phyloP scores from a whole-genome alignment of 2,888 invertebrate genomes.

The Carpatolechia fugitivella region DNA sequence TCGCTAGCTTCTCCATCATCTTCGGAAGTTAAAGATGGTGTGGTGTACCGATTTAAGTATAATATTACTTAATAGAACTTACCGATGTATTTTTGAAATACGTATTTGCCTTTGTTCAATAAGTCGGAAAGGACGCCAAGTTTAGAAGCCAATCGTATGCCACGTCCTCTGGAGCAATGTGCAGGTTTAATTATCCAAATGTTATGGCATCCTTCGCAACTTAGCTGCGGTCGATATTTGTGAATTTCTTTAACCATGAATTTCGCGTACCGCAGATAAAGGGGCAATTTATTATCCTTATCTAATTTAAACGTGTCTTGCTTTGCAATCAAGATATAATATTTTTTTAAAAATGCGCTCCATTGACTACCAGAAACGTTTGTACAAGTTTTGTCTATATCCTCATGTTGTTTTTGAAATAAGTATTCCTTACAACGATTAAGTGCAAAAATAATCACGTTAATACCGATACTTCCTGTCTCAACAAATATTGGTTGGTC shows the following conservation, averaged over 20 bases:
- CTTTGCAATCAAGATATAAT: conserved; percentile 81
- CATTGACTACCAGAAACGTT: conserved; percentile 79
- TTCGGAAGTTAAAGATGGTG: no score
- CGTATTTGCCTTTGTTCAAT: conserved; percentile 82
- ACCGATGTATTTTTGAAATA: conserved; percentile 96
- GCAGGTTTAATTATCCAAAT: conserved; percentile 95
- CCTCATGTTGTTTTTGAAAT: conserved; percentile 79
- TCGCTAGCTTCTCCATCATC: no score
- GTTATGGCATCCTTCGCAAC: conserved; percentile 88
- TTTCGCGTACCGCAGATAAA: conserved; percentile 68
- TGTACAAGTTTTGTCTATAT: conserved; percentile 74
- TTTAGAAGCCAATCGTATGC: conserved; percentile 88
- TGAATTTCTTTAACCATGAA: conserved; percentile 80
- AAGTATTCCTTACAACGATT: conserved; percentile 84
- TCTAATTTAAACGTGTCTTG: conserved; percentile 71
- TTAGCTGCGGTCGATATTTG: conserved; percentile 80
- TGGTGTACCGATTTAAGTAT: neutral
- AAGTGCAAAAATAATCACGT: conserved; percentile 84
- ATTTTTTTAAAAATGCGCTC: conserved; percentile 83
- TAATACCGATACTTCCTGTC: conserved; percentile 75
- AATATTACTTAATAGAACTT: conserved; percentile 29
- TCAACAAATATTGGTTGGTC: conserved; percentile 66
- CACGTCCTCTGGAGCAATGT: conserved; percentile 89
- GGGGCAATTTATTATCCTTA: conserved; percentile 47
- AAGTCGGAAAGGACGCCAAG: conserved; percentile 84